Evolutionary conservation across 2,888 invertebrate species (phyloP), one percentile per base, ranked within the genome.

Genomic region (Icerya purchasi): DNA sequence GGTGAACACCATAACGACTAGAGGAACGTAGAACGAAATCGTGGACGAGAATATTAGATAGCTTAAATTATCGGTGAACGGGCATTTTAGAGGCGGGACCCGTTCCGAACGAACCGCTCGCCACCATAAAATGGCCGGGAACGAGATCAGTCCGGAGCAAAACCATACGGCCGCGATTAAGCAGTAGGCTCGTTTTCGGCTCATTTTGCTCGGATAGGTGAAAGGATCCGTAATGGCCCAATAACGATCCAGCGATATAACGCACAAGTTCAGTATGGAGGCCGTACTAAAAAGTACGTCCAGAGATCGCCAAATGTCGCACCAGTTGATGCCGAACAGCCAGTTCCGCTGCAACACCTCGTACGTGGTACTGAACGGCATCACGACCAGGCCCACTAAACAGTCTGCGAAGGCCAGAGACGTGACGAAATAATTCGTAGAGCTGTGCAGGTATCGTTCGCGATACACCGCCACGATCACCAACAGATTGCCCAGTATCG

Each of bases 141-240:
- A 98, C 2, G 96, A 96, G 70, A 98, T 94, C 22, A 90, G 84
- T 61, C 92, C 86, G 18, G 96, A 93, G 71, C 94, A 92, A 50
- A 96, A 79, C 97, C 97, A 98, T 3, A 97, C 94, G 5, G 86
- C 83, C 0, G 87, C 87, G 63, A 98, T 96, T 8, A 96, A 78
- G 23, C 86, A 78, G 2, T 83, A 84, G 0, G 94, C 92, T 61
- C 89, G 79, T 61, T 82, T 80, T 52, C 86, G 82, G 23, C 90
- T 92, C 90, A 98, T 96, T 64, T 85, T 78, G 75, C 86, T 88
- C 1, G 96, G 93, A 73, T 98, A 98, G 55, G 90, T 89, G 65
- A 98, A 93, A 0, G 98, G 97, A 73, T 97, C 94, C 18, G 93
- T 94, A 63, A 97, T 97, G 54, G 97, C 97, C 94, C 96, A 94